These are phyloP conservation scores for Liodrosophila aerea DNA, from an alignment of 2,888 invertebrate genomes.

Conservation along the genomic window DNA sequence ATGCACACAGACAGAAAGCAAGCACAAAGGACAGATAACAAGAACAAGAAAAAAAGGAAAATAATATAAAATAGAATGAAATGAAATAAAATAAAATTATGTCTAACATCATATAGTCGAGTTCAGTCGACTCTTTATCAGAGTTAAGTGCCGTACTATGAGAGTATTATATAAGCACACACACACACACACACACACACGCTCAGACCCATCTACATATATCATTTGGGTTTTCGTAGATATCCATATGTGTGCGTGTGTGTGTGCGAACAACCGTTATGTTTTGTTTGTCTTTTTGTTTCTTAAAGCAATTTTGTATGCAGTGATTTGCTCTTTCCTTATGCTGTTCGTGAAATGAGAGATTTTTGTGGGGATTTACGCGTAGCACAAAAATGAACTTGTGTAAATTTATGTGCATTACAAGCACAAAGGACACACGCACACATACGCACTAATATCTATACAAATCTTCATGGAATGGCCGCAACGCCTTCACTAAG, in stretches of 20 bases:
- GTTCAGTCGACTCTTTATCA: slow-evolving; percentile 60
- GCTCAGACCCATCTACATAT: slow-evolving; percentile 12
- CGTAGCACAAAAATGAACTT: slow-evolving; percentile 65
- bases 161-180: slow-evolving; percentile 46
- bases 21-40: slow-evolving; percentile 11
- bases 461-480: slow-evolving; percentile 20
- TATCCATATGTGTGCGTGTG: slow-evolving; percentile 10
- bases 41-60: slow-evolving; percentile 1
- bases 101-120: slow-evolving; percentile 56
- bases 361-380: slow-evolving; percentile 73
- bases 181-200: too few species aligned
- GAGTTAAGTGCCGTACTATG: slow-evolving; percentile 57
- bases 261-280: slow-evolving; percentile 21
- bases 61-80: slow-evolving; percentile 4
- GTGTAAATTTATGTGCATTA: slow-evolving; percentile 69
- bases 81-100: slow-evolving; percentile 53
- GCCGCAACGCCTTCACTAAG: slow-evolving; percentile 35
- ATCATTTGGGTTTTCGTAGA: slow-evolving; percentile 17
- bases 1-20: slow-evolving; percentile 8
- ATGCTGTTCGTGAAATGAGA: slow-evolving; percentile 53
- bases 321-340: slow-evolving; percentile 20
- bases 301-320: slow-evolving; percentile 38
- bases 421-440: slow-evolving; percentile 26
- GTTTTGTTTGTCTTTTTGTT: slow-evolving; percentile 41
- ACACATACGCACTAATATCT: slow-evolving; percentile 6